Base-by-base conservation (phyloP, 2,113 vertebrate genomes). In the Strix uralensis region DNA sequence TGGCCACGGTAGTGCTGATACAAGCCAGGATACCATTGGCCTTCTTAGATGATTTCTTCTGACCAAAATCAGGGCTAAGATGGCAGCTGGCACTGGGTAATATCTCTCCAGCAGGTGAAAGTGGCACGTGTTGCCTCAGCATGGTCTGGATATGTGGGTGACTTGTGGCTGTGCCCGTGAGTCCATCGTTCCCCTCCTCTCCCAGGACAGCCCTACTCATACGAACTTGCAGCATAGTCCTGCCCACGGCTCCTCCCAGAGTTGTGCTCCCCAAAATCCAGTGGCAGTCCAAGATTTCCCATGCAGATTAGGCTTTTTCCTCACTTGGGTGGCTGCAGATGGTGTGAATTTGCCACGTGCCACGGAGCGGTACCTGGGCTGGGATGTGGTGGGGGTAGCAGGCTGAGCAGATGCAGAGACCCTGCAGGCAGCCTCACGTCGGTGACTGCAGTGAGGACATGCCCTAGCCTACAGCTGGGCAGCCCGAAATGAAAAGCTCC, bases 101-200 rank as follows among this genome's bases (percentile, higher is more conserved):
- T 14, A 12, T 36, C 52, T 80, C 36, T 61, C 49, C n/a, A 49
- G 54, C n/a, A 38, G 51, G 52, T 5, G 27, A 7, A 72, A 30
- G 46, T 23, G 42, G 7, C 65, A n/a, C 34, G 32, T 5, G 12
- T 51, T 66, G 38, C 26, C 72, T 44, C 44, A n/a, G 38, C 26
- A 11, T 0, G 3, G 22, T 27, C 58, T 13, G 2, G 26, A 51
- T 9, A 3, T 0, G 0, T 58, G 10, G 49, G 44, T 21, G 57
- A 5, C 25, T 5, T 26, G 47, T 42, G 57, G 5, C n/a, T 54
- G n/a, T 32, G 18, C 34, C 54, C 10, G 2, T 7, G 52, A 46
- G 21, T 32, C 79, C 69, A 3, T 75, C 49, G 0, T 22, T 23
- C 23, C 26, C 36, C 51, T 81, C 67, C 74, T 66, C 54, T 22